Conservation (phyloP, 30 jellyfish, hydroid and myxozoan species). For the Hydractinia echinata region DNA sequence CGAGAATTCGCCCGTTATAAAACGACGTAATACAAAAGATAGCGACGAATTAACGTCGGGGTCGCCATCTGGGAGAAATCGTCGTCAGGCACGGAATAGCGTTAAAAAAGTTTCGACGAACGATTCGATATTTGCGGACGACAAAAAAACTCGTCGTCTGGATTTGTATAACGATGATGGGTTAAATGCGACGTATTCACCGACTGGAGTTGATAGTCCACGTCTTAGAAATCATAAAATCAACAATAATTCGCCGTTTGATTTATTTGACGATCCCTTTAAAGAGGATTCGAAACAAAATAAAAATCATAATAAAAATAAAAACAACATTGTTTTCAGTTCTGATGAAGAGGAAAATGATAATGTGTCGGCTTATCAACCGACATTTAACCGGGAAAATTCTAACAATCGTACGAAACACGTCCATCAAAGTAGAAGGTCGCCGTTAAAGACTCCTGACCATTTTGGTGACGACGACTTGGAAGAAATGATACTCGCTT, state of each 20-base stretch:
- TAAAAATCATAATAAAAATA: not conserved
- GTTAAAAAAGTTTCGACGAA: not conserved
- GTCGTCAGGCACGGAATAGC: slow-evolving; percentile 4
- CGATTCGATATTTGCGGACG: not conserved
- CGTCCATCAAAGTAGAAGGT: not conserved
- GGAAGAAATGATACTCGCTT: slow-evolving; percentile 59
- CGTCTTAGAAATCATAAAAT: not conserved
- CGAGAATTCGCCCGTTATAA: slow-evolving; percentile 13
- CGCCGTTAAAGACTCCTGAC: not conserved
- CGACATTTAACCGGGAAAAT: not conserved
- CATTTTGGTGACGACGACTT: slow-evolving; percentile 32
- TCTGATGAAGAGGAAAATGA: slow-evolving; percentile 14
- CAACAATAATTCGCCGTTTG: slow-evolving; percentile 9
- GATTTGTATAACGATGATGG: not conserved
- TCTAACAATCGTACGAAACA: not conserved
- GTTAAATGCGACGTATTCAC: not conserved
- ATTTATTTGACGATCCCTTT: slow-evolving; percentile 28
- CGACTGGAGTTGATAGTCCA: not conserved
- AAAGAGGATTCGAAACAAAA: not conserved
- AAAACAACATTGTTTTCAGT: not conserved
- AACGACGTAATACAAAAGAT: slow-evolving; percentile 46
- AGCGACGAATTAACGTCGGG: not conserved
- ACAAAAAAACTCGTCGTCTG: slow-evolving; percentile 21
- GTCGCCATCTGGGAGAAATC: not conserved
- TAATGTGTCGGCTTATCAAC: not conserved